Conservation (phyloP, 2,797 vertebrate genomes). For the Liparis tanakae region DNA sequence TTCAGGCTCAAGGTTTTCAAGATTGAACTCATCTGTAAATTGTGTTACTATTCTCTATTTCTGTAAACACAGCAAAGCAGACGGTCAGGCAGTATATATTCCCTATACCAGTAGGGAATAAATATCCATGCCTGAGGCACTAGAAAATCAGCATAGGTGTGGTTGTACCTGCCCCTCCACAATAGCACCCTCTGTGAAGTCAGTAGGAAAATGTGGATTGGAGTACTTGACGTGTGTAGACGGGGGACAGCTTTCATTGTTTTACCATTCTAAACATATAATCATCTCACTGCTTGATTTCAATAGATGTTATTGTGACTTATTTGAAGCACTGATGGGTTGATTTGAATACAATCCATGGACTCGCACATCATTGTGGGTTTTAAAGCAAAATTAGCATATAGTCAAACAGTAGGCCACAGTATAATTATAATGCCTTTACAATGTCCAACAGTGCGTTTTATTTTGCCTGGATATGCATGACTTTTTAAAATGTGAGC, state of each 20-base stretch:
- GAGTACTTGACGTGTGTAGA: slow-evolving; percentile 16
- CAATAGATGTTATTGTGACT: slow-evolving; percentile 3
- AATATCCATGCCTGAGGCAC: slow-evolving; percentile 84
- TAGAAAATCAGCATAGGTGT: slow-evolving; percentile 87
- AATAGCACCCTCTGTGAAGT: slow-evolving; percentile 56
- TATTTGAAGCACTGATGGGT: neutral
- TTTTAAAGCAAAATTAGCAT: slow-evolving; percentile 37
- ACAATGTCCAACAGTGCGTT: slow-evolving; percentile 30
- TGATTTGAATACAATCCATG: slow-evolving; percentile 51
- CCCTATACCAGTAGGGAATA: slow-evolving; percentile 64
- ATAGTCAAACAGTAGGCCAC: slow-evolving; percentile 37
- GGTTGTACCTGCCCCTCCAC: slow-evolving; percentile 74
- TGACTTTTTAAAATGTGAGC: slow-evolving; percentile 1
- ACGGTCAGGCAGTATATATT: slow-evolving; percentile 58
- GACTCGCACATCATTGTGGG: slow-evolving; percentile 26
- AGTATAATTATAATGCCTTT: slow-evolving; percentile 13
- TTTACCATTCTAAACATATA: slow-evolving; percentile 28
- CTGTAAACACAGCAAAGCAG: slow-evolving; percentile 32
- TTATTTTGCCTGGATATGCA: slow-evolving; percentile 42
- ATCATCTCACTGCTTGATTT: slow-evolving; percentile 29
- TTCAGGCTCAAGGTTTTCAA: neutral
- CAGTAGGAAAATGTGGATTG: slow-evolving; percentile 54
- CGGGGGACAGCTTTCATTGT: slow-evolving; percentile 10
- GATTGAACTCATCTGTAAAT: neutral
- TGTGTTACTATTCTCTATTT: neutral